Evolutionary conservation across 2,888 invertebrate genomes (phyloP).

Genomic region (Oscheius sp.): DNA sequence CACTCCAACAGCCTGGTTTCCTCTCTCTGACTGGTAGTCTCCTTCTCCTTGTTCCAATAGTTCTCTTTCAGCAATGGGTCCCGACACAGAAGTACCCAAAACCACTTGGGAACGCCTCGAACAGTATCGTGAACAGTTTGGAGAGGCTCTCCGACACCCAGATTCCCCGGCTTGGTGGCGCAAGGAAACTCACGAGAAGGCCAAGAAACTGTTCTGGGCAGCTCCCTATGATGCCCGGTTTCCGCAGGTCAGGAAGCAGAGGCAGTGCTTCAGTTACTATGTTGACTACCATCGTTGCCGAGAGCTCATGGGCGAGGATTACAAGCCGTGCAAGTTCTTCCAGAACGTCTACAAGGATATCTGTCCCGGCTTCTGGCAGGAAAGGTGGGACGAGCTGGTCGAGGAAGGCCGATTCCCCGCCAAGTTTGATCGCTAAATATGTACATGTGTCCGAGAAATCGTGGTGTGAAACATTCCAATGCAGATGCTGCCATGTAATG

Average conservation of each 20-base stretch:
- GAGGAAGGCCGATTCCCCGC: conserved; percentile 72
- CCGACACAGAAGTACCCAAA: conserved; percentile 67
- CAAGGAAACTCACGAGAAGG: conserved; percentile 65
- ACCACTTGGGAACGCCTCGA: conserved; percentile 66
- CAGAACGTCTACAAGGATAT: conserved; percentile 73
- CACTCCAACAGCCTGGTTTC: too few species aligned
- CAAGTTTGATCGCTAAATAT: conserved; percentile 71
- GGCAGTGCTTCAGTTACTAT: conserved; percentile 72
- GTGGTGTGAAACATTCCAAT: too few species aligned
- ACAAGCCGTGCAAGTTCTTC: conserved; percentile 73
- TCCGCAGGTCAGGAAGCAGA: conserved; percentile 82
- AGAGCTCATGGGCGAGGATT: conserved; percentile 73
- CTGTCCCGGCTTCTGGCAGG: conserved; percentile 71
- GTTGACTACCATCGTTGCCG: conserved; percentile 72
- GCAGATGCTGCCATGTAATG: too few species aligned
- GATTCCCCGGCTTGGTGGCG: conserved; percentile 71
- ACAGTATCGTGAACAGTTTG: conserved; percentile 58
- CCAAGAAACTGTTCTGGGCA: conserved; percentile 74
- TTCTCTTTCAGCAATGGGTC: conserved; percentile 47
- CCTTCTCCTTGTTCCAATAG: too few species aligned
- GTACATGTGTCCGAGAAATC: too few species aligned
- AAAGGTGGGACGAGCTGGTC: conserved; percentile 73
- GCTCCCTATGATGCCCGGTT: conserved; percentile 96
- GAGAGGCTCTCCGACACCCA: conserved; percentile 65
- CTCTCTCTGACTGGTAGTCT: too few species aligned